Conservation (phyloP, 1,140 invertebrate species). For the Rhagoletis zephyria region DNA sequence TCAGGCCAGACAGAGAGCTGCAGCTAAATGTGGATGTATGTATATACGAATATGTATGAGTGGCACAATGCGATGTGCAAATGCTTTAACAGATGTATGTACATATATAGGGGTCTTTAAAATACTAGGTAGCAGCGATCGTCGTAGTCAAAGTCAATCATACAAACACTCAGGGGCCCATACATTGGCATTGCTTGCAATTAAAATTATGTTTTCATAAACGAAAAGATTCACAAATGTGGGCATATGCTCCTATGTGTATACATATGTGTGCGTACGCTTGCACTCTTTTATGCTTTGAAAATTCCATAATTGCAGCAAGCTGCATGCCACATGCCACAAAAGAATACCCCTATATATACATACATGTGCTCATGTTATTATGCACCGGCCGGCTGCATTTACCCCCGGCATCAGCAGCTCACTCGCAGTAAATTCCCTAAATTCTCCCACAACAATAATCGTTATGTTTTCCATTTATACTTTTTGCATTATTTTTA, state of each 20-base stretch:
- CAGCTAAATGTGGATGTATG: not conserved
- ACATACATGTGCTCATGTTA: not conserved
- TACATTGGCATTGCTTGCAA: not conserved
- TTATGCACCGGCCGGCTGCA: not conserved
- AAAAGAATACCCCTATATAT: not conserved
- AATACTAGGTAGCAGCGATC: not conserved
- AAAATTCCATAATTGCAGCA: conserved; percentile 18
- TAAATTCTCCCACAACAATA: conserved; percentile 47
- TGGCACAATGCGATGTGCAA: not conserved
- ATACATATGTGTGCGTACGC: not conserved
- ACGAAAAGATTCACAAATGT: conserved; percentile 3
- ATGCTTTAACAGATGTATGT: not conserved
- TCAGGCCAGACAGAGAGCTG: not conserved
- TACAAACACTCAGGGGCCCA: not conserved
- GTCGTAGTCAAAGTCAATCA: not conserved
- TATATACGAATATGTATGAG: not conserved
- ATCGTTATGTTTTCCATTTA: conserved; percentile 1
- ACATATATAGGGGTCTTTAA: not conserved
- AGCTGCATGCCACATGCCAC: conserved; percentile 36
- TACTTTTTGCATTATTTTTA: not conserved
- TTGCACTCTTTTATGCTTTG: conserved; percentile 4
- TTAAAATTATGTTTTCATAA: conserved; percentile 51
- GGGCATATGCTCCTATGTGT: not conserved
- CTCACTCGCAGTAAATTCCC: not conserved
- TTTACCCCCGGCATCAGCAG: not conserved